Evolutionary conservation across 2,797 vertebrate species (phyloP), one percentile per base, ranked within the genome.

Genomic region (Chaunax sp.): DNA sequence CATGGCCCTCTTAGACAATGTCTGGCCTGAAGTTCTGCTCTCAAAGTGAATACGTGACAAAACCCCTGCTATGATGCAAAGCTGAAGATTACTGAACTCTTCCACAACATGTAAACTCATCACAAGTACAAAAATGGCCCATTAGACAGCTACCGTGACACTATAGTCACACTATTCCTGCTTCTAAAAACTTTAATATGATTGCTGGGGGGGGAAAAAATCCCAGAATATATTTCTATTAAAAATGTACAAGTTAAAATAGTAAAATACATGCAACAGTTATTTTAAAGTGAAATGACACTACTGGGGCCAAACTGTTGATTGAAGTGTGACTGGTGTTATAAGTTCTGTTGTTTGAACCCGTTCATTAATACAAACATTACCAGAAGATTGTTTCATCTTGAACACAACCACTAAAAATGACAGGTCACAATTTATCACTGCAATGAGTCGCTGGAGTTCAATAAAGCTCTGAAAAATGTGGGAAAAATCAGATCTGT

Each of bases 1-100:
- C 80, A 62, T 52, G 78, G 84, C 72, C 69, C 69, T 82, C 65
- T 75, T 45, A 77, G 80, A 90, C 84, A 84, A 83, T 62, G 75
- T 78, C 69, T 76, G 72, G 70, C 76, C 80, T 81, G 68, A 83
- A 86, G 64, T 45, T 61, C 65, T 57, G 59, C 75, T 78, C 66
- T 59, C 28, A 33, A 65, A 49, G 26, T 35, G 49, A 70, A 73
- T 72, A 73, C 25, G 25, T 78, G 82, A 84, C 54, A 73, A 71
- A 83, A 75, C 65, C 59, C 72, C 65, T 64, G 44, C 47, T 60
- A 37, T 78, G 67, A 77, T 64, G 78, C 77, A 80, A 74, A 86
- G 46, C 56, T 70, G 41, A 41, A 66, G 61, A 65, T 82, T 74
- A 82, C 68, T 60, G 51, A 30, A 75, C 64, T 69, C 47, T 63